These are phyloP conservation scores for Drosophila histrio DNA, from an alignment of 2,888 invertebrate species.

Conservation along the genomic window DNA sequence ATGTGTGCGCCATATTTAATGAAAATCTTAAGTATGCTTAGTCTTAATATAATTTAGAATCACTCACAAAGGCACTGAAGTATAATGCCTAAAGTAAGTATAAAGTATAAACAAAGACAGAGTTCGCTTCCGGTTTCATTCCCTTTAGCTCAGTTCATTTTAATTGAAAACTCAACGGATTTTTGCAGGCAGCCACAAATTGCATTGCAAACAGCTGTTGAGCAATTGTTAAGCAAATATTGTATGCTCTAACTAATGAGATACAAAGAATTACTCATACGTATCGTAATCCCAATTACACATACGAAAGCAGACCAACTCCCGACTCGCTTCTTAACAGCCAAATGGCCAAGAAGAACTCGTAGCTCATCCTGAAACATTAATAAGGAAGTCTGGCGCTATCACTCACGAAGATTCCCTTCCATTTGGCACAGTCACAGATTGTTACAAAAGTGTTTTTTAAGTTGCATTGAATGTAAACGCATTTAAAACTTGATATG, in stretches of 20 bases:
- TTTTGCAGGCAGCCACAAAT: slow-evolving; percentile 42
- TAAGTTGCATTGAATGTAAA: too few species aligned
- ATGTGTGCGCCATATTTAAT: slow-evolving; percentile 10
- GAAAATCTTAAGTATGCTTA: background rate
- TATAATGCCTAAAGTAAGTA: too few species aligned
- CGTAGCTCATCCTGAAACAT: too few species aligned
- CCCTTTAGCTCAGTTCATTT: slow-evolving; percentile 37
- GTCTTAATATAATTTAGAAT: background rate
- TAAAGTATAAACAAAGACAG: slow-evolving; percentile 38
- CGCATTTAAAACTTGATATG: too few species aligned
- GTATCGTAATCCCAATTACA: background rate
- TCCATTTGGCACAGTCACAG: too few species aligned
- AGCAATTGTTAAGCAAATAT: slow-evolving; percentile 9
- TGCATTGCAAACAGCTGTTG: slow-evolving; percentile 6
- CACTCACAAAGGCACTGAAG: slow-evolving; percentile 34
- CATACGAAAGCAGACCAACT: too few species aligned
- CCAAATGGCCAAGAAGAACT: too few species aligned
- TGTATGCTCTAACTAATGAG: slow-evolving; percentile 14
- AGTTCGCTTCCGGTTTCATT: slow-evolving; percentile 16
- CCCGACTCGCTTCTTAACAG: too few species aligned
- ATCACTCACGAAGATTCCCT: too few species aligned
- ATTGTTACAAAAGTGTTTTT: too few species aligned
- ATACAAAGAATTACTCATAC: background rate
- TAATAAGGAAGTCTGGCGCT: too few species aligned
- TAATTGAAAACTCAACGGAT: slow-evolving; percentile 65